Percentiles rank a stretch among this genome's conserved stretches.
These are phyloP conservation scores for Cardiocondyla obscurior DNA, from an alignment of 1,140 invertebrate genomes.

Conservation along the genomic window DNA sequence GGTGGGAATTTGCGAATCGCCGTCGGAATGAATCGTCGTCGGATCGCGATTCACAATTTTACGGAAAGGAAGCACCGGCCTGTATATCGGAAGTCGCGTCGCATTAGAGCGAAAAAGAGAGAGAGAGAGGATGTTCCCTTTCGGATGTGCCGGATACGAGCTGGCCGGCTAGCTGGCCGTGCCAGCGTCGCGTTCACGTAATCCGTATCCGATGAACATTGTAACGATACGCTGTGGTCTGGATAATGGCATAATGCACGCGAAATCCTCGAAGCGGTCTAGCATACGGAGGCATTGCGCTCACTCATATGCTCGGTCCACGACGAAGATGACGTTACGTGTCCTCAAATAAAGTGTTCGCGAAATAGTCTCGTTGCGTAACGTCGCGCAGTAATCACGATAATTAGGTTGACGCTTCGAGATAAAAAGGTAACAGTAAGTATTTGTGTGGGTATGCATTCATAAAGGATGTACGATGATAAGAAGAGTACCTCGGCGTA, in stretches of 20 bases:
- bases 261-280: conserved; percentile 23
- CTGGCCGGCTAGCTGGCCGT: conserved; percentile 3
- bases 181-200: conserved; percentile 39
- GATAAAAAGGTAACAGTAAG: conserved; percentile 24
- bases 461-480: neutral
- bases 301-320: neutral
- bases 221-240: conserved; percentile 32
- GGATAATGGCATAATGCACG: conserved; percentile 36
- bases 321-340: conserved; percentile 40
- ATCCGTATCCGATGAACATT: conserved; percentile 57
- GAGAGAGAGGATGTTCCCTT: conserved; percentile 29
- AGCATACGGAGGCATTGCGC: conserved; percentile 30
- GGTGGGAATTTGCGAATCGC: conserved; percentile 36
- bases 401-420: conserved; percentile 52
- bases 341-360: conserved; percentile 45
- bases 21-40: conserved; percentile 14
- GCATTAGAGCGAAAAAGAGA: neutral
- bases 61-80: conserved; percentile 22
- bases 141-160: conserved; percentile 25
- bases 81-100: conserved; percentile 22
- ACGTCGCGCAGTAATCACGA: conserved; percentile 29
- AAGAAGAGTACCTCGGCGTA: neutral
- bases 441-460: neutral
- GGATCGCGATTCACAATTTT: conserved; percentile 19
- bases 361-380: conserved; percentile 19